Evolutionary conservation across 2,888 invertebrate species (phyloP), one percentile per base, ranked within the genome.

Genomic region (Furcula furcula): DNA sequence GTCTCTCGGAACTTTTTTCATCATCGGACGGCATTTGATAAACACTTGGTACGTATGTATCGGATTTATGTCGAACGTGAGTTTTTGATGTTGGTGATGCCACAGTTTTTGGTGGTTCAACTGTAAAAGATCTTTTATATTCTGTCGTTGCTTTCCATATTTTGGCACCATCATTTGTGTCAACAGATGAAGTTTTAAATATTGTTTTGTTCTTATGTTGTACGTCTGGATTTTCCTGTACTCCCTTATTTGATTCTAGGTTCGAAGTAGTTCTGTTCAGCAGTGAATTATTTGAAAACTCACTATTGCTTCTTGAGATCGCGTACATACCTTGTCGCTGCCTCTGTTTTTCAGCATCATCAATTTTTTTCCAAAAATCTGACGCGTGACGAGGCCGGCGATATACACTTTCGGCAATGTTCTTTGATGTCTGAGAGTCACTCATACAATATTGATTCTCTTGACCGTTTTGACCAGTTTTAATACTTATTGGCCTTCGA

Each of bases 401-500:
- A 62, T 74, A 80, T 7, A 77, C 53, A 48, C 55, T 76, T 52
- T 74, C 81, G 45, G 66, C 63, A 12, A 76, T 50, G 38, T 71
- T 76, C 34, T 76, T 52, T 19, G 81, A 73, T 19, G 88, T 70
- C 63, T 90, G 89, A 7, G 89, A 86, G 56, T 90, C 90, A 62
- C 87, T 90, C 51, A 89, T 64, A 61, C n/a, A n/a, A n/a, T 89
- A 89, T 56, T 87, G 82, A 44, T 82, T 76, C 54, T 85, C 84
- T 40, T 66, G 58, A 42, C 80, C 81, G 47, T 76, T 81, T 65
- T 76, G 81, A 64, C 81, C 82, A 68, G 81, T 73, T 66, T 92
- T 87, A 41, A 94, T 91, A 57, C 93, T 92, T 52, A 94, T 93
- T 18, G 94, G 94, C 63, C 92, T 91, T 25, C 94, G 81, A 40